Evolutionary conservation across 2,888 invertebrate genomes (phyloP), one percentile per base, ranked within the genome.

Genomic region (Epistrophella euchroma): DNA sequence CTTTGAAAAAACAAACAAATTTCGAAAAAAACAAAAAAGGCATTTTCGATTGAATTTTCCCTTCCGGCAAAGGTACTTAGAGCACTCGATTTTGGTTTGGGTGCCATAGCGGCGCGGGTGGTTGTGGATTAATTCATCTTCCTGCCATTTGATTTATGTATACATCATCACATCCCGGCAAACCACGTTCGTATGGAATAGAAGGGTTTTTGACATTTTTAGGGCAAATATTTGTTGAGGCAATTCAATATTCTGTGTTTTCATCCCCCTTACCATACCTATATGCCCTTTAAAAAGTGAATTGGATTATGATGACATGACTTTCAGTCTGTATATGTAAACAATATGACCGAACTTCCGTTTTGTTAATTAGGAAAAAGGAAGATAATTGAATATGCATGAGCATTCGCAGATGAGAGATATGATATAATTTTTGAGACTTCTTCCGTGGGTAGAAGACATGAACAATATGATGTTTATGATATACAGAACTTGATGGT

Each of bases 161-260:
- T 45, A 62, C 64, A 62, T 43, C 64, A 64, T 13, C 43, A 45
- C 64, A 64, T 45, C 17, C 62, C 62, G 43, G 32, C 11, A 32
- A 37, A 37, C 15, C 9, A 15, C 13, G 15, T 7, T n/a, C n/a
- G 52, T 2, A 52, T 25, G 17, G 0, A 58, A 4, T 15, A 22
- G 52, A 80, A 79, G 84, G 71, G 80, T 66, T 85, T 45, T 85
- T 66, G 84, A 85, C 80, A 60, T 75, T 80, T 80, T 60, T 75
- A 80, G 84, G 80, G 75, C 84, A 80, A 85, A 68, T 80, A 80
- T 76, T 70, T 79, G 37, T 52, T 55, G 55, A 75, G 55, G 64
- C 17, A 55, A 43, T 64, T 55, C 43, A 55, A 11, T 40, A 37
- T 37, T 35, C 13, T 43, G 25, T 37, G 13, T n/a, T 28, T 2